phyloP scores from a whole-genome alignment of 2,888 invertebrate species.

The Tetramorium bicarinatum region DNA sequence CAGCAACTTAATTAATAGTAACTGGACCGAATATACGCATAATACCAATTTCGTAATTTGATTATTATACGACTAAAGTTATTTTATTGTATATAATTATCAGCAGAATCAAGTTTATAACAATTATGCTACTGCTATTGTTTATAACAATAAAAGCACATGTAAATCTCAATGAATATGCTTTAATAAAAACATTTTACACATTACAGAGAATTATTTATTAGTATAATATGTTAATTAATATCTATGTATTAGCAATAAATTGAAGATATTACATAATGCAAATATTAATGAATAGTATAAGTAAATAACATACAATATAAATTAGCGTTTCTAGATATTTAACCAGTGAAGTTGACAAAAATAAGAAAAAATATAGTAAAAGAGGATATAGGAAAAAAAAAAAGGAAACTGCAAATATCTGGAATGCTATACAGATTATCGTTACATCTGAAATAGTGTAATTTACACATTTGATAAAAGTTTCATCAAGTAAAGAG shows the following conservation, averaged over 20 bases:
- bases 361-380: neutral
- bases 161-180: constrained; percentile 17
- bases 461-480: neutral
- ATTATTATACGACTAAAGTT: constrained; percentile 5
- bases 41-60: constrained; percentile 27
- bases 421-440: neutral
- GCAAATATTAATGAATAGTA: neutral
- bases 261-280: constrained; percentile 25
- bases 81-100: constrained; percentile 9
- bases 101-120: constrained; percentile 34
- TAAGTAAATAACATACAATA: neutral
- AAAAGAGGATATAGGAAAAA: neutral
- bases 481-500: constrained; percentile 1
- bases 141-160: constrained; percentile 16
- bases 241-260: neutral
- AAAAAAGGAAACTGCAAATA: neutral
- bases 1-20: constrained; percentile 20
- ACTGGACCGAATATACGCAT: constrained; percentile 16
- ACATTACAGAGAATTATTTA: constrained; percentile 21
- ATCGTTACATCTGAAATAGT: too few species aligned
- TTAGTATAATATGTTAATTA: constrained; percentile 33
- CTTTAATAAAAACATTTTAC: constrained; percentile 31
- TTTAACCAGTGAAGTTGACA: neutral
- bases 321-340: neutral
- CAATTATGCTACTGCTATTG: constrained; percentile 33